Conservation (phyloP, 2,888 invertebrate species). For the Eubasilissa splendida region DNA sequence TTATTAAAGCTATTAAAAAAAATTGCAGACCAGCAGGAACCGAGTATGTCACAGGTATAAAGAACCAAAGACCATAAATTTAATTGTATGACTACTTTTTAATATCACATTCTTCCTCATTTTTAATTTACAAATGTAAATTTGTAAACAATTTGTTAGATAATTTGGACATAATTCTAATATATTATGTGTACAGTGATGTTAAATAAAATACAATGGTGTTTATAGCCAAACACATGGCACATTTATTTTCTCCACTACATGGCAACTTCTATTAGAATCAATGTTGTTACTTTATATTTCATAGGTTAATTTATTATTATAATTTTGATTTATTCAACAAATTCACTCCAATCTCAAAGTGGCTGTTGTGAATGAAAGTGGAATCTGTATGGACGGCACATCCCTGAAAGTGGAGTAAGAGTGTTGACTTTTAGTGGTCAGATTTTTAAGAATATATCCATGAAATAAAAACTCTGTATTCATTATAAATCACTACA, state of each 20-base stretch:
- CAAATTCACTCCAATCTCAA: conserved; percentile 55
- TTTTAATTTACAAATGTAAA: background rate
- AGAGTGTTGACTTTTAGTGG: conserved; percentile 44
- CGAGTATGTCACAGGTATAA: background rate
- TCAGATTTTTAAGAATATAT: conserved; percentile 50
- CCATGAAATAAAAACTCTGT: conserved; percentile 72
- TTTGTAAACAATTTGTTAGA: background rate
- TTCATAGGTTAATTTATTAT: conserved; percentile 65
- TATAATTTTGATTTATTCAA: conserved; percentile 65
- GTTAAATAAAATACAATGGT: conserved; percentile 23
- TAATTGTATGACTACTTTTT: background rate
- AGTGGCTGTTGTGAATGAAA: background rate
- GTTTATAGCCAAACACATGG: conserved; percentile 65
- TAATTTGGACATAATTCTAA: too few species aligned
- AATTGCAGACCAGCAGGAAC: too few species aligned
- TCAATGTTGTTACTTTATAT: conserved; percentile 71
- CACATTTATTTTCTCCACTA: conserved; percentile 76
- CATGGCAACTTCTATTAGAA: conserved; percentile 75
- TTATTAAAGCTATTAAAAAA: too few species aligned
- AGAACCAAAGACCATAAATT: conserved; percentile 15
- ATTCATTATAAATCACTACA: conserved; percentile 69
- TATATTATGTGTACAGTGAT: background rate
- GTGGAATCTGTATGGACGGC: conserved; percentile 2
- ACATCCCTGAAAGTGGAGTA: conserved; percentile 8
- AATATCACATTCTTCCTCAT: background rate